Evolutionary conservation across 37 sponge, comb jelly and placozoan species (phyloP).

Genomic region (Chondrilla cf. caribensis): DNA sequence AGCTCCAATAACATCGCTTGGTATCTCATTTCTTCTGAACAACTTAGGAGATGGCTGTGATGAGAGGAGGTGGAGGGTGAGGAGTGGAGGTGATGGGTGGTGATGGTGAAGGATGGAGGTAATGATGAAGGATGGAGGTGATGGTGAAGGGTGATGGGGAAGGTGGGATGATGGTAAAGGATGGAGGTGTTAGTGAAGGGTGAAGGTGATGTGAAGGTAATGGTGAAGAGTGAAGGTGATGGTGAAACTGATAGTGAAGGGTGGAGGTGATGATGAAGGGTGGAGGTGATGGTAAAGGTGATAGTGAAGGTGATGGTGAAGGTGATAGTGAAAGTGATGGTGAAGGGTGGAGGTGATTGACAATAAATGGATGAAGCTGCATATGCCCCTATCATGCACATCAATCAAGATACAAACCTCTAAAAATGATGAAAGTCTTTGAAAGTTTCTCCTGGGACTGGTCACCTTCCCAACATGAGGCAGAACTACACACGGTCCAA

Average conservation of each 20-base stretch:
- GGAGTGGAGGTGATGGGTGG: slow-evolving; percentile 15
- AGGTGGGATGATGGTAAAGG: neutral
- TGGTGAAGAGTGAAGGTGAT: too few relatives aligned
- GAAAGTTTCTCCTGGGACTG: too few relatives aligned
- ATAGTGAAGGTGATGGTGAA: neutral
- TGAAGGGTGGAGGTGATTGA: neutral
- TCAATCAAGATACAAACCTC: too few relatives aligned
- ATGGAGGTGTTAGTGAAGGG: neutral
- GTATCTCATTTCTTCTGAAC: neutral
- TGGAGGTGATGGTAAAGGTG: neutral
- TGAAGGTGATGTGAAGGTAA: too few relatives aligned
- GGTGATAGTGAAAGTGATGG: neutral
- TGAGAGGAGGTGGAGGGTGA: neutral
- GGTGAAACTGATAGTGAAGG: neutral
- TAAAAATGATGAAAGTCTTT: too few relatives aligned
- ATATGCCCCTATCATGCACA: too few relatives aligned
- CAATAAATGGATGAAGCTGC: too few relatives aligned
- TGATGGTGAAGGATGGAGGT: neutral
- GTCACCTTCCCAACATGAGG: too few relatives aligned
- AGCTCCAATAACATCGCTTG: neutral
- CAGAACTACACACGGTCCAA: too few relatives aligned
- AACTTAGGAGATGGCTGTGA: neutral
- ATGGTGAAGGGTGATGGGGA: neutral
- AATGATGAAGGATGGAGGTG: neutral
- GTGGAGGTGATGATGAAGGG: neutral